Evolutionary conservation across 92 coral and sea anemone species (phyloP), one percentile per base, ranked within the genome.

Genomic region (Parazoanthus darwini): DNA sequence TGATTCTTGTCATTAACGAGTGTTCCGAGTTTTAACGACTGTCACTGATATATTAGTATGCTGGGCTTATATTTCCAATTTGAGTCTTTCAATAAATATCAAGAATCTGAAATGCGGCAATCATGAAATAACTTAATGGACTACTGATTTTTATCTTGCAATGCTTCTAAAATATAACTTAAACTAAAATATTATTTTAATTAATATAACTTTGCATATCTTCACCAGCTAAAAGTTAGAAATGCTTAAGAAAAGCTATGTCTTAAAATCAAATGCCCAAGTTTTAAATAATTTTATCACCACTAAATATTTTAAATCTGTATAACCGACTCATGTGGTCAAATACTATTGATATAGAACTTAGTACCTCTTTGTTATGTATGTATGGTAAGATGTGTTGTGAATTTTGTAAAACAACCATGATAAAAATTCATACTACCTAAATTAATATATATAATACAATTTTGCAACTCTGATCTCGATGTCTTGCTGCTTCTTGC

Each of bases 261-360:
- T 15, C 20, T 67, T 82, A 22, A 33, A 65, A 51, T 56, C 71
- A 65, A 82, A 82, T 56, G 3, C 18, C 86, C 25, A 65, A 33
- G 51, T 78, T 48, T 82, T 82, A 82, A 82, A 82, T 82, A 82
- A 20, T 59, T 54, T 37, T 63, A 20, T 63, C 86, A 58, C n/a
- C 37, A 44, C 35, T 37, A 82, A 82, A 63, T 39, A 63, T 36
- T 65, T 65, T 23, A 43, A 37, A 36, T 54, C 26, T 20, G 25
- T 59, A 50, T 33, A 63, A 38, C 39, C 75, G 29, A 33, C 35
- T 3, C 18, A 37, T 37, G 38, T 43, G 82, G 58, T 66, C 9
- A 74, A 35, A 33, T 74, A 35, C 78, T 33, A 13, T 15, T 7
- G 23, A 37, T 9, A 14, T 20, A 2, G 33, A 39, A 2, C 26